Evolutionary conservation across 1,140 invertebrate genomes (phyloP).

Genomic region (Mactra quadrangularis): DNA sequence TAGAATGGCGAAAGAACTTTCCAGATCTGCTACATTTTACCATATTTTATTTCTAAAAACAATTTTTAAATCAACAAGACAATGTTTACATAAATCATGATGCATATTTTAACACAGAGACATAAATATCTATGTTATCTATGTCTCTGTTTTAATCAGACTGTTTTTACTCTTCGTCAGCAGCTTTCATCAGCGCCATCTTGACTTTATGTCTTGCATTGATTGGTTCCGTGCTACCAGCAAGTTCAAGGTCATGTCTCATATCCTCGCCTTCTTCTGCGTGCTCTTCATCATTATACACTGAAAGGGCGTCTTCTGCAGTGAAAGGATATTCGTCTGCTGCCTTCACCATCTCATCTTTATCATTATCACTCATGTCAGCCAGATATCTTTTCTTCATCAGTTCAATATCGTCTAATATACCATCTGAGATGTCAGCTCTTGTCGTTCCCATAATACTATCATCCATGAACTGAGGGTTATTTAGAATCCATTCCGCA

Average conservation of each 20-base stretch:
- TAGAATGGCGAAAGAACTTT: too few species aligned
- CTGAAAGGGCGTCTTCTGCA: conserved; percentile 44
- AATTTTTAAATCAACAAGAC: too few species aligned
- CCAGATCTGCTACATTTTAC: too few species aligned
- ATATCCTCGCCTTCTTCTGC: conserved; percentile 62
- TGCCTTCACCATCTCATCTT: background rate
- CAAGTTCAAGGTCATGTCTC: conserved; percentile 67
- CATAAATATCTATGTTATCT: too few species aligned
- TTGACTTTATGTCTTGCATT: conserved; percentile 65
- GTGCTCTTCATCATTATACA: conserved; percentile 4
- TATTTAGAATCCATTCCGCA: conserved; percentile 61
- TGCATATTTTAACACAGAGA: too few species aligned
- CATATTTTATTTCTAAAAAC: too few species aligned
- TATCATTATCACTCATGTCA: conserved; percentile 29
- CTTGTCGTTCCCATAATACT: conserved; percentile 43
- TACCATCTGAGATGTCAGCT: conserved; percentile 62
- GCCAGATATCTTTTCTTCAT: conserved; percentile 65
- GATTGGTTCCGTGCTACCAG: conserved; percentile 69
- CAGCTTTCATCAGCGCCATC: conserved; percentile 33
- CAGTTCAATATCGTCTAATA: conserved; percentile 63
- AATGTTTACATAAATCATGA: too few species aligned
- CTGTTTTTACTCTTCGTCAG: too few species aligned
- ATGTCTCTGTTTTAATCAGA: too few species aligned
- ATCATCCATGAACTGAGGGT: conserved; percentile 34
- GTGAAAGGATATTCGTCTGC: conserved; percentile 47